Evolutionary conservation across 2,797 vertebrate genomes (phyloP), one percentile per base, ranked within the genome.

Genomic region (Chrosomus eos): DNA sequence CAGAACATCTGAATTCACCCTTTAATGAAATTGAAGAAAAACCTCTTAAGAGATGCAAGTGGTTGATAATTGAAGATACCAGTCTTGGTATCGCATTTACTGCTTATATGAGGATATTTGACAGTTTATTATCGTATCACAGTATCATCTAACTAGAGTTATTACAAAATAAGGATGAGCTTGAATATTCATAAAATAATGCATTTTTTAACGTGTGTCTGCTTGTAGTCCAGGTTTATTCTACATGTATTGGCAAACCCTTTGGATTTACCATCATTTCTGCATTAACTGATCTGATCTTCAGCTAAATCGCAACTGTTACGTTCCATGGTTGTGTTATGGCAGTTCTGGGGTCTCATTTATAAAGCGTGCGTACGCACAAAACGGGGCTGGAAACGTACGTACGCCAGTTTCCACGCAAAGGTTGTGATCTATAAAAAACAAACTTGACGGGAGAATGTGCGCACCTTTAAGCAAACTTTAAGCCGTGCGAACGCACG

Each of bases 1-100:
- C 80, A 78, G 77, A 88, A 81, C 86, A 66, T 84, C 91, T 90
- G 80, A 92, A 93, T 91, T 90, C 88, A 89, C 72, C 80, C 76
- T 85, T 66, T 64, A 10, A 70, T 53, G 81, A 89, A 90, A 93
- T 77, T 85, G 89, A 85, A 68, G 83, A 40, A 51, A 51, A 71
- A 60, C 33, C 36, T 53, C 51, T 36, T 60, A 67, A 86, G 87
- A 88, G 80, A 88, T 82, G 88, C 70, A 90, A 83, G 80, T 55
- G 72, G 80, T 19, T 36, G 31, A 31, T 55, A 23, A 76, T 26
- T 76, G 13, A 58, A 38, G 13, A 75, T 23, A 38, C 3, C 68
- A 71, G 26, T 26, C 16, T 6, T 18, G 21, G 0, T 60, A 21
- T 33, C 5, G 10, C 19, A 23, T 38, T 68, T 38, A 68, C 28